Percentiles rank a stretch among this genome's conserved stretches.
Evolutionary conservation across 2,113 vertebrate species (phyloP).

Genomic region (Stictonetta naevosa): DNA sequence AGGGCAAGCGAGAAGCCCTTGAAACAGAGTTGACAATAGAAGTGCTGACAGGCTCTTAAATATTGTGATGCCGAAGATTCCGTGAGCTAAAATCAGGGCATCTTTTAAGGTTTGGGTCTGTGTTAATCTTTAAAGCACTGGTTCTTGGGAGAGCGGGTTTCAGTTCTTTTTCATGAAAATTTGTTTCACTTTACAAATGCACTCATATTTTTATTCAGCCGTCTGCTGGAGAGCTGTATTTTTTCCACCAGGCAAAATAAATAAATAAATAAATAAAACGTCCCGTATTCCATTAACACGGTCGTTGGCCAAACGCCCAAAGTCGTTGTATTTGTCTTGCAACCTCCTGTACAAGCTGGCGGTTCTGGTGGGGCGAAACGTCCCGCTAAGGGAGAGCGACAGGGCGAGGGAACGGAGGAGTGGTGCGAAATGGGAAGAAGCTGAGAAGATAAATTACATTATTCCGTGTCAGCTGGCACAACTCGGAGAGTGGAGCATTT

Average conservation of each 20-base stretch:
- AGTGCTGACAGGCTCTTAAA: background rate
- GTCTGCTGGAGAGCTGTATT: background rate
- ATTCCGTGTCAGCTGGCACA: background rate
- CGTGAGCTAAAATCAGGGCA: background rate
- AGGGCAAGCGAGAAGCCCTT: background rate
- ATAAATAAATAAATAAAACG: too few relatives aligned
- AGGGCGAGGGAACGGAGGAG: background rate
- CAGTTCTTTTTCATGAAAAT: background rate
- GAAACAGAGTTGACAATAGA: background rate
- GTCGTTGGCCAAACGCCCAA: background rate
- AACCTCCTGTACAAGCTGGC: background rate
- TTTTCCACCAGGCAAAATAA: background rate
- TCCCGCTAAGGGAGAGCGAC: accelerated
- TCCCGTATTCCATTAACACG: background rate
- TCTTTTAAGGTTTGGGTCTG: background rate
- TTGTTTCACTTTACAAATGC: background rate
- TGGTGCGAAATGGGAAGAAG: background rate
- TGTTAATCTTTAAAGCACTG: background rate
- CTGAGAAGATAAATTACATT: background rate
- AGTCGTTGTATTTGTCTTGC: background rate
- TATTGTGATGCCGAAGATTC: background rate
- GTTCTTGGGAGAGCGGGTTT: background rate
- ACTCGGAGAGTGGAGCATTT: background rate
- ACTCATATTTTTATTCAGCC: background rate
- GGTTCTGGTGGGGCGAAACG: background rate